Evolutionary conservation across 2,113 vertebrate genomes (phyloP).

Genomic region (Pollachius pollachius): DNA sequence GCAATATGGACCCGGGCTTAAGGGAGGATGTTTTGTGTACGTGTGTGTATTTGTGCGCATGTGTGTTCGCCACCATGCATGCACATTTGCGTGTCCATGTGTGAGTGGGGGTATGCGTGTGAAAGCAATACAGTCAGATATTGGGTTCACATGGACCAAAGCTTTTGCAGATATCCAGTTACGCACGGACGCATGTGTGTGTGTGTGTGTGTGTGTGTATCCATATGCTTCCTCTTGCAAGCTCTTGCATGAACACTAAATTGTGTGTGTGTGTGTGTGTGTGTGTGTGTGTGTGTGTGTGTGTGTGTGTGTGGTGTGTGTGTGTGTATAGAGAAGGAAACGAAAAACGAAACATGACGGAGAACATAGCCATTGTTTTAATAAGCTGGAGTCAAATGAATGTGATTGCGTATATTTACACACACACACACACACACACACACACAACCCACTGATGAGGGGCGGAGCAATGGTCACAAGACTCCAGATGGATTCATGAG

Average conservation of each 20-base stretch:
- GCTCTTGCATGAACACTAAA: slow-evolving; percentile 24
- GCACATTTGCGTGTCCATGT: background rate
- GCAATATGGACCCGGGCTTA: slow-evolving; percentile 61
- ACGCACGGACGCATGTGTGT: slow-evolving; percentile 27
- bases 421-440: slow-evolving; percentile 23
- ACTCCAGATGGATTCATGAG: background rate
- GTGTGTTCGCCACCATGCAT: slow-evolving; percentile 22
- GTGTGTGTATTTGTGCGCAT: slow-evolving; percentile 35
- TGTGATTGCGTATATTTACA: slow-evolving; percentile 5
- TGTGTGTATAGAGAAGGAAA: no score
- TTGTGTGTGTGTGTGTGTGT: background rate
- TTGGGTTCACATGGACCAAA: slow-evolving; percentile 43
- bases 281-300: slow-evolving; percentile 1
- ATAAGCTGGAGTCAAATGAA: background rate
- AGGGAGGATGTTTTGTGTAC: slow-evolving; percentile 62
- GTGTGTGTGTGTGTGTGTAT: slow-evolving; percentile 15
- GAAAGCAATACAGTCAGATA: slow-evolving; percentile 39
- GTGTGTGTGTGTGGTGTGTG: background rate
- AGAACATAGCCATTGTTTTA: background rate
- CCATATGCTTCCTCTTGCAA: slow-evolving; percentile 2
- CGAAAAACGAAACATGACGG: no score
- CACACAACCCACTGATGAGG: slow-evolving; percentile 34
- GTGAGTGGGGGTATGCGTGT: slow-evolving; percentile 31
- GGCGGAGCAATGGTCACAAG: no score
- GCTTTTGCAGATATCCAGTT: slow-evolving; percentile 42